A percentile compares a stretch with the other conserved stretches of the same genome.
These are phyloP conservation scores for Trypoxylon attenuatum DNA, from an alignment of 2,888 invertebrate genomes.

Conservation along the genomic window DNA sequence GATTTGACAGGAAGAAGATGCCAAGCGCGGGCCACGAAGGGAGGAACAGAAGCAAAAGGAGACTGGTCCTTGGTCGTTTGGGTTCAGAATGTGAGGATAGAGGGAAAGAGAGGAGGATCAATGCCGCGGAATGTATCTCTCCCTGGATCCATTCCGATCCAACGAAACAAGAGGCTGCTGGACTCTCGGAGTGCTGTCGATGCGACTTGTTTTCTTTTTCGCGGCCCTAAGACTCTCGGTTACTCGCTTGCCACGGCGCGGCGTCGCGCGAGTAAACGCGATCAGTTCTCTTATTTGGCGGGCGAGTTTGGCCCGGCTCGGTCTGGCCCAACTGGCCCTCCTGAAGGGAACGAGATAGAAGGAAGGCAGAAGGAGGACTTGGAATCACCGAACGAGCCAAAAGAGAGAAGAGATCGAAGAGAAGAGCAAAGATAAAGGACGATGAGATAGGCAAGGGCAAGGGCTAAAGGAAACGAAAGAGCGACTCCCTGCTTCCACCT, in stretches of 20 bases:
- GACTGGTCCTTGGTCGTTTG: slow-evolving; percentile 12
- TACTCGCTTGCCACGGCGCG: slow-evolving; percentile 48
- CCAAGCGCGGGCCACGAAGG: no score
- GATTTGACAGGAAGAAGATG: neutral
- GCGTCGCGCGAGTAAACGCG: slow-evolving; percentile 59
- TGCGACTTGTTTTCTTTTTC: slow-evolving; percentile 43
- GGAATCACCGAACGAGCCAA: slow-evolving; percentile 15
- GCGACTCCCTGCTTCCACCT: slow-evolving; percentile 30
- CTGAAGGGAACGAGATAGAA: slow-evolving; percentile 47
- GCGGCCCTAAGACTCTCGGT: slow-evolving; percentile 26
- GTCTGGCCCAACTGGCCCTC: slow-evolving; percentile 29
- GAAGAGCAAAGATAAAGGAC: slow-evolving; percentile 3
- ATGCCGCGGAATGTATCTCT: slow-evolving; percentile 54
- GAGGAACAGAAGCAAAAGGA: neutral
- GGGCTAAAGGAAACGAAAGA: neutral
- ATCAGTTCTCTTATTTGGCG: slow-evolving; percentile 69
- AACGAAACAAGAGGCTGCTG: slow-evolving; percentile 27
- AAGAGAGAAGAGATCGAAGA: slow-evolving; percentile 3
- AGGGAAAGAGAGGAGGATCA: slow-evolving; percentile 20
- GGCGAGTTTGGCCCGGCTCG: slow-evolving; percentile 53
- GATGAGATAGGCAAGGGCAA: slow-evolving; percentile 18
- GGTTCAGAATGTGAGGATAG: slow-evolving; percentile 4
- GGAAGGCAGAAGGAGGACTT: slow-evolving; percentile 5
- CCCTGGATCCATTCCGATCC: slow-evolving; percentile 36
- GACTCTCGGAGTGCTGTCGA: slow-evolving; percentile 4